Conservation (phyloP, 2,888 invertebrate genomes). For the Caenorhabditis doughertyi region DNA sequence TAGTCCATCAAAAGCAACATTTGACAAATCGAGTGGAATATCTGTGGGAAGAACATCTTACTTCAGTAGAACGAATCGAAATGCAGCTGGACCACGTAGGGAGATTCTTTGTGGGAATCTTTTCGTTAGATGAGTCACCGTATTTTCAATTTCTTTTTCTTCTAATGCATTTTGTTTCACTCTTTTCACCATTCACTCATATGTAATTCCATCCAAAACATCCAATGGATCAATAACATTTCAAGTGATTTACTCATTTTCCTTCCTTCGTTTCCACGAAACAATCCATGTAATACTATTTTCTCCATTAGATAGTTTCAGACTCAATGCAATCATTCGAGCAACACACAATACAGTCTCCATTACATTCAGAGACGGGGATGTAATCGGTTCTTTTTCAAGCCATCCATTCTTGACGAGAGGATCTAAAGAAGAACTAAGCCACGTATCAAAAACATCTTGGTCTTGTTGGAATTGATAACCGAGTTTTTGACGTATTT, state of each 20-base stretch:
- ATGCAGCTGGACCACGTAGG: slow-evolving; percentile 92
- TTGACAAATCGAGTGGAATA: slow-evolving; percentile 77
- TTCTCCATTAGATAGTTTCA: slow-evolving; percentile 87
- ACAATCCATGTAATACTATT: slow-evolving; percentile 92
- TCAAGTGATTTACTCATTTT: slow-evolving; percentile 98
- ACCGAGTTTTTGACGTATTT: slow-evolving; percentile 82
- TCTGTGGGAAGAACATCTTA: slow-evolving; percentile 87
- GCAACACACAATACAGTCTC: slow-evolving; percentile 99
- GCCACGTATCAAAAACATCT: slow-evolving; percentile 99
- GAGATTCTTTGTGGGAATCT: slow-evolving; percentile 90
- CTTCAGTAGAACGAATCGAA: slow-evolving; percentile 92
- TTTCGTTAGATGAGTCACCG: slow-evolving; percentile 54
- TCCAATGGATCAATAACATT: slow-evolving; percentile 96
- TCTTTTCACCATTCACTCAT: slow-evolving; percentile 75
- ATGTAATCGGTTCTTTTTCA: slow-evolving; percentile 79
- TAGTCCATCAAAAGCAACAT: slow-evolving; percentile 83
- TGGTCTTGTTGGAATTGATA: slow-evolving; percentile 86
- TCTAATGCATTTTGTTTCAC: slow-evolving; percentile 71
- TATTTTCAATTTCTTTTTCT: slow-evolving; percentile 72
- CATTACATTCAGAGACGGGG: slow-evolving; percentile 91
- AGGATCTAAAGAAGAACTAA: slow-evolving; percentile 88
- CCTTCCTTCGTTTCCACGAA: slow-evolving; percentile 92
- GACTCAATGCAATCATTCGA: slow-evolving; percentile 87
- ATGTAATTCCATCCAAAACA: slow-evolving; percentile 88
- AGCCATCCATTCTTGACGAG: slow-evolving; percentile 95